Conservation (phyloP, 2,888 invertebrate species). For the Lymantria dispar region DNA sequence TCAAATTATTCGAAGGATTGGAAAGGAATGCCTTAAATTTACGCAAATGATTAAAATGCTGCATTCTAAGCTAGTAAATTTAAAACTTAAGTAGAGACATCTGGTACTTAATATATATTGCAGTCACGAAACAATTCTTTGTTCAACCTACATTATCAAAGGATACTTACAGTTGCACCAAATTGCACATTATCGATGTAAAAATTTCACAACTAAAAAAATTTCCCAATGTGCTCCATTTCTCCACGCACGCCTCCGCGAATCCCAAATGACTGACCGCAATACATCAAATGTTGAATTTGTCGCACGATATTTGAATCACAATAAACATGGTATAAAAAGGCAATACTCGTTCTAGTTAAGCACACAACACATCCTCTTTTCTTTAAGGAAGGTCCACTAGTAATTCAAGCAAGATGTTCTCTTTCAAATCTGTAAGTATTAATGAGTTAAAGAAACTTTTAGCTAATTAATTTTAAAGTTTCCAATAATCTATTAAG, state of each 20-base stretch:
- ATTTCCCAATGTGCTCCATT: slow-evolving; percentile 77
- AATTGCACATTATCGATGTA: slow-evolving; percentile 25
- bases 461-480: no score
- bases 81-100: not conserved
- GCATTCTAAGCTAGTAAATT: no score
- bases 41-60: no score
- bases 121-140: slow-evolving; percentile 3
- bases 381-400: slow-evolving; percentile 71
- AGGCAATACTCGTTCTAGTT: slow-evolving; percentile 53
- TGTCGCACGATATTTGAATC: slow-evolving; percentile 67
- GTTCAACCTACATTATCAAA: slow-evolving; percentile 3
- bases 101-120: slow-evolving; percentile 3
- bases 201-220: slow-evolving; percentile 60
- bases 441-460: not conserved
- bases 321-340: slow-evolving; percentile 75
- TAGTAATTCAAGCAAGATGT: slow-evolving; percentile 69
- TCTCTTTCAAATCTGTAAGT: slow-evolving; percentile 77
- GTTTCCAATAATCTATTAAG: not conserved
- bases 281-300: slow-evolving; percentile 72
- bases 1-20: no score
- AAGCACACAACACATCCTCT: slow-evolving; percentile 70
- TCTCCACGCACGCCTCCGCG: slow-evolving; percentile 64
- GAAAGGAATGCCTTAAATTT: no score
- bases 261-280: slow-evolving; percentile 73
- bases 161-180: slow-evolving; percentile 13